Evolutionary conservation across 2,888 invertebrate species (phyloP).

Genomic region (Thelaira solivaga): DNA sequence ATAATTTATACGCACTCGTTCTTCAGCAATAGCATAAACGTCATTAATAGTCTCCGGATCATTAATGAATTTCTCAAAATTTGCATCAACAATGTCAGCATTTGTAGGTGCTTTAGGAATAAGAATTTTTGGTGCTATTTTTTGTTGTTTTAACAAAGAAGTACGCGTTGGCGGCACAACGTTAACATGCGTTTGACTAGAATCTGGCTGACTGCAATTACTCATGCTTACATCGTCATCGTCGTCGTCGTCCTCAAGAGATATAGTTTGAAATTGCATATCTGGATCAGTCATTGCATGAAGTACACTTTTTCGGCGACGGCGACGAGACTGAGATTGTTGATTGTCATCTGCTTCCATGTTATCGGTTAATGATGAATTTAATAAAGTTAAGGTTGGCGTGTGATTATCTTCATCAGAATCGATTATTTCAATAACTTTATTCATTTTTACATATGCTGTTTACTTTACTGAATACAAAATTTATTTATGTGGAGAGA

Average conservation of each 20-base stretch:
- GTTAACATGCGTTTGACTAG: neutral
- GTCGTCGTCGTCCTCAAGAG: conserved; percentile 61
- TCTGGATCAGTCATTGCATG: conserved; percentile 62
- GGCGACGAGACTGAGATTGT: conserved; percentile 43
- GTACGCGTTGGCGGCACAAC: neutral
- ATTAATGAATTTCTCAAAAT: conserved; percentile 45
- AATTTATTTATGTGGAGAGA: no score
- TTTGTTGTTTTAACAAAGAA: conserved; percentile 26
- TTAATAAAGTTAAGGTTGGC: neutral
- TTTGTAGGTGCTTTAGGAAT: conserved; percentile 11
- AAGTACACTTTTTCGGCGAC: conserved; percentile 61
- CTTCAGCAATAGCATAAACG: conserved; percentile 60
- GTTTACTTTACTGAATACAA: no score
- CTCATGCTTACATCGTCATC: conserved; percentile 24
- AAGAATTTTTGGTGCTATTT: conserved; percentile 52
- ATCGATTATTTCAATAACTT: conserved; percentile 65
- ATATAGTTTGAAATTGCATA: conserved; percentile 64
- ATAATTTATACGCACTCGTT: conserved; percentile 63
- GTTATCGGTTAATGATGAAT: conserved; percentile 13
- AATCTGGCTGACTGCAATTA: neutral
- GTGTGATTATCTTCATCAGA: conserved; percentile 62
- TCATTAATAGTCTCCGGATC: conserved; percentile 42
- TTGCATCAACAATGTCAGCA: conserved; percentile 23
- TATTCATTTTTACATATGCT: conserved; percentile 58
- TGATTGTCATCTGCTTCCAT: conserved; percentile 29